Percentiles rank a stretch among this genome's conserved stretches.
Conservation (phyloP, 2,797 vertebrate genomes). For the Pipistrellus pipistrellus region DNA sequence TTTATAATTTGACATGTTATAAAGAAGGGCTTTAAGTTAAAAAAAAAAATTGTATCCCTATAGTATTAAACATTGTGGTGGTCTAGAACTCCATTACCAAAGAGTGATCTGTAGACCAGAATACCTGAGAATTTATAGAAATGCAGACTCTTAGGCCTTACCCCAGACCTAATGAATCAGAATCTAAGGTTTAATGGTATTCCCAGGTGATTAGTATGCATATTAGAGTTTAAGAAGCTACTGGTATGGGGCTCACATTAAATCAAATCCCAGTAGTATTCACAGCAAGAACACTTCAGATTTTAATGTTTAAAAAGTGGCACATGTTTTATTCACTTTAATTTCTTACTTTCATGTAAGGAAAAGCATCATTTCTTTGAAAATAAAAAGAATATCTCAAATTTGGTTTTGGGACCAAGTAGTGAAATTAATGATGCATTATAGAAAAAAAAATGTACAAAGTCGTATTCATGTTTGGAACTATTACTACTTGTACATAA, state of each 20-base stretch:
- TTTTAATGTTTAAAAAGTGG: conserved; percentile 30
- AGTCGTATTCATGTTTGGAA: not conserved
- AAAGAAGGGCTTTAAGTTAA: not conserved
- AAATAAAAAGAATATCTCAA: not conserved
- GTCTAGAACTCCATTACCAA: not conserved
- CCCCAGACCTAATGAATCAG: not conserved
- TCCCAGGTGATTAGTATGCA: not conserved
- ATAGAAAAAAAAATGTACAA: not conserved
- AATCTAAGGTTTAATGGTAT: not conserved
- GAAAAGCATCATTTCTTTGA: not conserved
- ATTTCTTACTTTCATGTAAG: not conserved
- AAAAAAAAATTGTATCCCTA: not conserved
- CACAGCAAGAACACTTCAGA: not conserved
- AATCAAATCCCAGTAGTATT: not conserved
- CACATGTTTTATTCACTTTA: not conserved
- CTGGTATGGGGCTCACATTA: not conserved
- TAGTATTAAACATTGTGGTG: not conserved
- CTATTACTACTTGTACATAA: not conserved
- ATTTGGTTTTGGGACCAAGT: not conserved
- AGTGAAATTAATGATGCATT: not conserved
- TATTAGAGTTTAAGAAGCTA: not conserved
- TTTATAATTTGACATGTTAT: conserved; percentile 20
- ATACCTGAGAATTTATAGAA: not conserved
- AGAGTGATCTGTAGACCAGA: not conserved
- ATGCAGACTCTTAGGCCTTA: not conserved